These are phyloP conservation scores for Barbus barbus DNA, from an alignment of 2,113 vertebrate genomes.

Conservation along the genomic window DNA sequence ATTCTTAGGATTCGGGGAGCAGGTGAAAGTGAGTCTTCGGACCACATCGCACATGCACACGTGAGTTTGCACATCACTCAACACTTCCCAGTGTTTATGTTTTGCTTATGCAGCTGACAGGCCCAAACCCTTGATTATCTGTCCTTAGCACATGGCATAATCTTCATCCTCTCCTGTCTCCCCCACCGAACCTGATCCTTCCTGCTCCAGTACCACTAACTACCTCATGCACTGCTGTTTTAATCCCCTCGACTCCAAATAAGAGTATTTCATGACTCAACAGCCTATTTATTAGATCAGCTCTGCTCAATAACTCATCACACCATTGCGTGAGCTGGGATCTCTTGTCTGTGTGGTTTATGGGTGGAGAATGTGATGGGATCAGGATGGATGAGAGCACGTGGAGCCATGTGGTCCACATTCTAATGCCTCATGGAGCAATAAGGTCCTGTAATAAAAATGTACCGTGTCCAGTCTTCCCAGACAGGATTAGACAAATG, in stretches of 20 bases:
- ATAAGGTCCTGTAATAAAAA: constrained; percentile 12
- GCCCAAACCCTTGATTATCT: constrained; percentile 67
- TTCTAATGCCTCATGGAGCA: neutral
- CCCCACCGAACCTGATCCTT: constrained; percentile 61
- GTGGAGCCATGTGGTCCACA: constrained; percentile 69
- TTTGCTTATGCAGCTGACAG: constrained; percentile 72
- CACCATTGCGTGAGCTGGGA: constrained; percentile 49
- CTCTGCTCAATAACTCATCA: constrained; percentile 47
- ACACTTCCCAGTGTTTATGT: constrained; percentile 54
- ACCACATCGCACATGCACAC: neutral
- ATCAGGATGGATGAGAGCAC: constrained; percentile 54
- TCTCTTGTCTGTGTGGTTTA: constrained; percentile 48
- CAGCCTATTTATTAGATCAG: constrained; percentile 37
- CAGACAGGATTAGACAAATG: neutral
- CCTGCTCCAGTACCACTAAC: constrained; percentile 47
- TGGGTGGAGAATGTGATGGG: constrained; percentile 60
- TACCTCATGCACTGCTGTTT: constrained; percentile 57
- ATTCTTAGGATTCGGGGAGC: constrained; percentile 28
- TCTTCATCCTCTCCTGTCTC: constrained; percentile 40
- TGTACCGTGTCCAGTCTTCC: neutral
- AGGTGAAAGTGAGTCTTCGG: constrained; percentile 46
- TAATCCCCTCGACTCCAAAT: constrained; percentile 56
- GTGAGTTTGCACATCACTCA: neutral
- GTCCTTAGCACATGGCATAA: constrained; percentile 64
- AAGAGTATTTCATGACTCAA: constrained; percentile 59